Conservation (phyloP, 2,797 vertebrate species). For the Lepilemur ruficaudatus region DNA sequence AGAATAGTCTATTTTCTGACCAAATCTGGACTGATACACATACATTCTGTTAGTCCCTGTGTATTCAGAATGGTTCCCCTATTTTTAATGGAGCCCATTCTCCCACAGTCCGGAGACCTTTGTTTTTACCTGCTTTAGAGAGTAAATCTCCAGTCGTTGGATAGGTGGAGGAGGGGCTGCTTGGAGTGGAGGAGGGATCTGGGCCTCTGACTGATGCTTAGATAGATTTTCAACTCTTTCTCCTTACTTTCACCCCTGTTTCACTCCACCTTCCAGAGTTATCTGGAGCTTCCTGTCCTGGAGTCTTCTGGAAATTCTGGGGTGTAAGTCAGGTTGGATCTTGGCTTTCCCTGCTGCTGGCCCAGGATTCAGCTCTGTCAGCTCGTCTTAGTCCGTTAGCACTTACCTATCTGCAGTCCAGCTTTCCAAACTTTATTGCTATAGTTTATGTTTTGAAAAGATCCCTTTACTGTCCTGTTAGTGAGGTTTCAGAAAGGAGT, state of each 20-base stretch:
- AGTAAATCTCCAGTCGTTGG: background rate
- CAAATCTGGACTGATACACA: background rate
- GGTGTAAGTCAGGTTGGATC: background rate
- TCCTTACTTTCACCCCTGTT: background rate
- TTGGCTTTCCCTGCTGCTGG: background rate
- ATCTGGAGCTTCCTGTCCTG: background rate
- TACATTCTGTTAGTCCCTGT: background rate
- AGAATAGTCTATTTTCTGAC: background rate
- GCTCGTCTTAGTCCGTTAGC: background rate
- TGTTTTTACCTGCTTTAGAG: background rate
- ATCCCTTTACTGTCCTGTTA: background rate
- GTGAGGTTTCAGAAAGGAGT: conserved; percentile 13
- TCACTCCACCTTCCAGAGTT: background rate
- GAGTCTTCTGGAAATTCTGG: background rate
- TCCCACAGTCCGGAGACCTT: background rate
- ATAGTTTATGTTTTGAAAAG: background rate
- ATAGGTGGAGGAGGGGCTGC: background rate
- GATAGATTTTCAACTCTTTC: background rate
- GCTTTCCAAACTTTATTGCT: background rate
- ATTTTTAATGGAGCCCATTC: background rate
- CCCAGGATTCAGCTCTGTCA: background rate
- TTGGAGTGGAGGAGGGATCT: background rate
- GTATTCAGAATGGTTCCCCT: background rate
- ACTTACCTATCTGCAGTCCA: background rate
- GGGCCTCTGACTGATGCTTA: background rate